phyloP scores from a whole-genome alignment of 2,888 invertebrate species.

The Hoplodrina blanda region DNA sequence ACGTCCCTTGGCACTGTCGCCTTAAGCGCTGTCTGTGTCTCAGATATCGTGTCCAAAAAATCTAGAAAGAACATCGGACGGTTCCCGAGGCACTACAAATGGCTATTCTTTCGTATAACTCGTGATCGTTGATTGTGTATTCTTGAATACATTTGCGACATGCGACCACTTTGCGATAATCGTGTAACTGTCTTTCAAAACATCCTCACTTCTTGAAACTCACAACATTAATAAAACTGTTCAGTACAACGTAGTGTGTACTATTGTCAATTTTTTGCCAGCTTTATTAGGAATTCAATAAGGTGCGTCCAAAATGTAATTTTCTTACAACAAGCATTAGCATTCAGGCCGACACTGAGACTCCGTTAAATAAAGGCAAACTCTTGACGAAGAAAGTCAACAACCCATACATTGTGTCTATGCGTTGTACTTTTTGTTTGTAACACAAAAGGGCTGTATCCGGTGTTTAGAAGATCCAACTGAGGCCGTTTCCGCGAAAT shows the following conservation, averaged over 20 bases:
- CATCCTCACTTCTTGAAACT: conserved; percentile 56
- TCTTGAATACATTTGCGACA: conserved; percentile 69
- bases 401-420: conserved; percentile 77
- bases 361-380: conserved; percentile 78
- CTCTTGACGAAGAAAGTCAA: conserved; percentile 80
- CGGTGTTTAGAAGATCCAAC: conserved; percentile 81
- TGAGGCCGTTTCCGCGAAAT: conserved; percentile 86
- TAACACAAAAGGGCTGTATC: conserved; percentile 88
- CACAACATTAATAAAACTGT: conserved; percentile 51
- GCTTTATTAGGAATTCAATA: conserved; percentile 72
- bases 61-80: conserved; percentile 71
- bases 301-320: conserved; percentile 70
- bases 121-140: conserved; percentile 66
- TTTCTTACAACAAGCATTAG: conserved; percentile 75
- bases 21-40: conserved; percentile 68
- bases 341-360: conserved; percentile 71
- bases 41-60: conserved; percentile 72
- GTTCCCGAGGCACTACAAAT: conserved; percentile 69
- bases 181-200: conserved; percentile 57
- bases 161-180: conserved; percentile 68
- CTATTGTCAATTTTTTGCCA: conserved; percentile 63
- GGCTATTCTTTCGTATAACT: conserved; percentile 66
- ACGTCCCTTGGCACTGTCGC: conserved; percentile 68
- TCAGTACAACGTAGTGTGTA: conserved; percentile 58
- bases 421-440: conserved; percentile 80